Evolutionary conservation across 2,797 vertebrate genomes (phyloP), one percentile per base, ranked within the genome.

Genomic region (Lophotriccus pileatus): DNA sequence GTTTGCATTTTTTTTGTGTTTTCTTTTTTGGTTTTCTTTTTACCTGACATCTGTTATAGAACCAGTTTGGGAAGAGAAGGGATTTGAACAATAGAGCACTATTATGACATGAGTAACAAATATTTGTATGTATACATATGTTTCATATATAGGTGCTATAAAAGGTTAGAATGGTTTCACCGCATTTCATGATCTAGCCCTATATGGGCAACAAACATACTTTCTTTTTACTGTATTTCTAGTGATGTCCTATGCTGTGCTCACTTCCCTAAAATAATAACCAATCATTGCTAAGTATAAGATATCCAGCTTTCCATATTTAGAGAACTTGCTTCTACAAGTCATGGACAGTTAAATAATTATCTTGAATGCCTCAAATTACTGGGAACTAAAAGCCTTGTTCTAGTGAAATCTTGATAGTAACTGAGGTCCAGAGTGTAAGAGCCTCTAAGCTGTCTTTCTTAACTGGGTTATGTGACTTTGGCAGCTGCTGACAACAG

Each of bases 11-110:
- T 44, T 44, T 44, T 21, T 20, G 19, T 22, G 12, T 7, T 6
- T 28, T 15, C 4, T 41, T 43, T 0, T 17, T 18, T n/a, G 10
- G 21, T 50, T 28, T 30, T 37, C 46, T 22, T 14, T 0, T 0
- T 2, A 4, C 28, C 8, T 7, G 11, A 36, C 8, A 30, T 55
- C 46, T 28, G 4, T 23, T 47, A 34, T 10, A 55, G 23, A 56
- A 60, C 7, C 18, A 30, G 8, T 46, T 68, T 66, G 32, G 14
- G 37, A 89, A 55, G 34, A 23, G 10, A 74, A 70, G 14, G 28
- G 20, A 27, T 62, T 30, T 70, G 22, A 49, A 43, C 27, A 62
- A 68, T 78, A 64, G 8, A 27, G 5, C 9, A 60, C 4, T 80
- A 4, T 60, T 73, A 22, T 56, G 34, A 28, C 23, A 43, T 6